Base-by-base conservation (phyloP, 2,888 invertebrate species). In the Cyaniris semiargus region DNA sequence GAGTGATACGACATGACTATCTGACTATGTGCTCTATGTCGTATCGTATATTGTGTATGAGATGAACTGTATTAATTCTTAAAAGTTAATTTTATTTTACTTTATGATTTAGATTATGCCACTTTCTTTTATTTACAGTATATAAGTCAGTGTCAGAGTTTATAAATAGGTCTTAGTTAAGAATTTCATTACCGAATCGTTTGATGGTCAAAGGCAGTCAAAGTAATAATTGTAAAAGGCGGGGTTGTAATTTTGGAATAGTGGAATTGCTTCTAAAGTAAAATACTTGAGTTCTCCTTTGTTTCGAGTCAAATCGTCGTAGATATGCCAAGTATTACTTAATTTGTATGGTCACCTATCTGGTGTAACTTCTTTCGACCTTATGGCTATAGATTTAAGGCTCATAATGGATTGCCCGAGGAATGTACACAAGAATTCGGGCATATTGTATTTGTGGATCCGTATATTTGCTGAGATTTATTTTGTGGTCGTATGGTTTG, bases 241-340 rank as follows among this genome's bases (percentile, higher is more conserved):
- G 23, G 23, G 21, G 23, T 60, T 60, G 7, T 60, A 21, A 58
- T 58, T 13, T 60, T 60, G 60, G n/a, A 23, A 21, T 60, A 53
- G 58, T 60, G 58, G 13, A 60, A 60, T 60, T 60, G 60, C 60
- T 60, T 23, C 18, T 60, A 60, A 23, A 21, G n/a, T 60, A 60
- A 23, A 60, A 60, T 60, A 60, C 60, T 23, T 60, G 21, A 10
- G 23, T 13, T n/a, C 23, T 60, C 60, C 60, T 23, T 60, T 60
- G 60, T 23, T 60, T 21, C 60, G 60, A 60, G 23, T 60, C 58
- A 58, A 58, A 58, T 58, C 21, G 58, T 58, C 21, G 21, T n/a
- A 58, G 8, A 58, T 58, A 58, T 8, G 58, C 58, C 58, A 58
- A 58, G 58, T 58, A 58, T n/a, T 58, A 21, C 58, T 21, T 58